A percentile compares a stretch with the other conserved stretches of the same genome.
phyloP scores from a whole-genome alignment of 2,888 invertebrate genomes.

The Crematogaster levior region DNA sequence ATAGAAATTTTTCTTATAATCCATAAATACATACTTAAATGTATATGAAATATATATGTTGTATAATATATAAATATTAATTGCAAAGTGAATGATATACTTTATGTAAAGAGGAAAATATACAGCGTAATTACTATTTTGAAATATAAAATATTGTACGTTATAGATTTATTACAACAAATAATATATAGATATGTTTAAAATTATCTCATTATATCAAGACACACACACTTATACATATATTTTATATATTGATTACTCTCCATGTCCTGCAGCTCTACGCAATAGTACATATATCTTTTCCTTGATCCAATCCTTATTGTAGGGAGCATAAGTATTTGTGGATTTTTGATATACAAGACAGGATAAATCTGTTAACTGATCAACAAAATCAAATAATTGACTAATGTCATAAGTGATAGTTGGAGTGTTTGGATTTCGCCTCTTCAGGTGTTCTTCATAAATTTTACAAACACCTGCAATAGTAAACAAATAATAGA shows the following conservation, averaged over 20 bases:
- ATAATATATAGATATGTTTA: constrained; percentile 71
- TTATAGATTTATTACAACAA: constrained; percentile 75
- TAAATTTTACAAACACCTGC: constrained; percentile 98
- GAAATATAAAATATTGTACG: constrained; percentile 37
- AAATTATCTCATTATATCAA: constrained; percentile 73
- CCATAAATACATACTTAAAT: too few species aligned
- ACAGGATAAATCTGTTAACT: constrained; percentile 97
- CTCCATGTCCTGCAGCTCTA: constrained; percentile 92
- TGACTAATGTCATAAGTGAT: constrained; percentile 99
- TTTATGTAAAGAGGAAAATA: too few species aligned
- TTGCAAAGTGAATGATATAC: too few species aligned
- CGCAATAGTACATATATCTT: constrained; percentile 98
- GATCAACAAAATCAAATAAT: constrained; percentile 99
- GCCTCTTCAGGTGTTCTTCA: constrained; percentile 98
- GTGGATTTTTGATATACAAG: constrained; percentile 98
- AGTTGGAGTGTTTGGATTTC: constrained; percentile 97
- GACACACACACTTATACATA: constrained; percentile 61
- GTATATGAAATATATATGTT: too few species aligned
- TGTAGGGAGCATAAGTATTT: constrained; percentile 98
- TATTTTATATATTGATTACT: constrained; percentile 67
- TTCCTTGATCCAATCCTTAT: constrained; percentile 99
- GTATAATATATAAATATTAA: too few species aligned
- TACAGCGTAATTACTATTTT: constrained; percentile 13
- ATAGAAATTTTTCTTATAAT: too few species aligned
- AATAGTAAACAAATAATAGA: constrained; percentile 17